A percentile compares a stretch with the other conserved stretches of the same genome.
phyloP scores from a whole-genome alignment of 2,797 vertebrate species.

The Premnoplex brunnescens region DNA sequence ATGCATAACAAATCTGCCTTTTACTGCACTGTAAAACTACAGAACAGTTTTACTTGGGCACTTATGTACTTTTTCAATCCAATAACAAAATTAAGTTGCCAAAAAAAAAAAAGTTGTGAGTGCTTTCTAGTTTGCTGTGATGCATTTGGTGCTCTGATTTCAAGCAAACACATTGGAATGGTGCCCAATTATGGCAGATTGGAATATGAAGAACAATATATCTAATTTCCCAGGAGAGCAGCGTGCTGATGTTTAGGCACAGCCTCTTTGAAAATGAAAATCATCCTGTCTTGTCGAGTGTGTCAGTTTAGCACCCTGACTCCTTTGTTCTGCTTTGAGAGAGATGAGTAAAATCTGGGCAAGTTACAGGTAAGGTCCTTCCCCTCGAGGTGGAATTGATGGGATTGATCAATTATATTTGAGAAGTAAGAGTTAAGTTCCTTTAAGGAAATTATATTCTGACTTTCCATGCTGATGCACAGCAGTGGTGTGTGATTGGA shows the following conservation, averaged over 20 bases:
- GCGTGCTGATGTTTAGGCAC: not conserved
- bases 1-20: conserved; percentile 13
- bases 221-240: not conserved
- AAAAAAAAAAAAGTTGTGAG: not conserved
- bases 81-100: not conserved
- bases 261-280: not conserved
- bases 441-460: not conserved
- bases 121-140: not conserved
- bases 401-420: fast-evolving
- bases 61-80: not conserved
- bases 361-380: not conserved
- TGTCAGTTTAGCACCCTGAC: not conserved
- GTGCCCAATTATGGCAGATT: not conserved
- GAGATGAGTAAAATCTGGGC: not conserved
- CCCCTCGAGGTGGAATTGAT: not conserved
- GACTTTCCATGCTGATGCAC: not conserved
- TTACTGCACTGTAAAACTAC: not conserved
- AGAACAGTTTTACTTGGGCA: not conserved
- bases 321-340: not conserved
- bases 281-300: fast-evolving
- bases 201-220: conserved; percentile 1
- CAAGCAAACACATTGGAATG: not conserved
- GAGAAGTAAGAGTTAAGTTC: not conserved
- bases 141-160: not conserved
- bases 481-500: not conserved